These are phyloP conservation scores for Halichoerus grypus DNA, from an alignment of 2,113 vertebrate species.

Conservation along the genomic window DNA sequence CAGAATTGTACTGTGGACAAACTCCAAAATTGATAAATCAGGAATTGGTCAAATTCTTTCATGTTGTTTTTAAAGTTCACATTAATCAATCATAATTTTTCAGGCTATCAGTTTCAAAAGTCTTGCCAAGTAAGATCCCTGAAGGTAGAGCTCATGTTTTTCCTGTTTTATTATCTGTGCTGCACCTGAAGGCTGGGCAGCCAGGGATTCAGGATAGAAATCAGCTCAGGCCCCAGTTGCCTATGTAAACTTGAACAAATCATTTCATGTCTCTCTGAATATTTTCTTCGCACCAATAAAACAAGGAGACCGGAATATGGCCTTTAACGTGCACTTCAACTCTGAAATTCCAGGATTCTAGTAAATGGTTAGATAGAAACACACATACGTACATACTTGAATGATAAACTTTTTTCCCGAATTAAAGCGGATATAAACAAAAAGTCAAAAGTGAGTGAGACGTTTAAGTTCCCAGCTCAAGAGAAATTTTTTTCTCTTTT, in stretches of 20 bases:
- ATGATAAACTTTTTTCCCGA: background rate
- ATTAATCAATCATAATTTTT: background rate
- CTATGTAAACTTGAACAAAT: constrained; percentile 10
- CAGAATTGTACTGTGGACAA: background rate
- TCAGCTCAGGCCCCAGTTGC: background rate
- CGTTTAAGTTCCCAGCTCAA: background rate
- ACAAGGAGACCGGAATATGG: background rate
- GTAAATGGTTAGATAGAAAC: background rate
- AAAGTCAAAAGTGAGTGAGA: background rate
- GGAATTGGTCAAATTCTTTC: background rate
- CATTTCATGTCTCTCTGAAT: background rate
- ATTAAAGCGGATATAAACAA: background rate
- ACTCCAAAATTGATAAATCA: background rate
- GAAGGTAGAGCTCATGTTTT: background rate
- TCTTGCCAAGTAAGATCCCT: background rate
- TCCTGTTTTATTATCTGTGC: background rate
- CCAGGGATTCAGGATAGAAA: background rate
- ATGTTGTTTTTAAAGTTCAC: background rate
- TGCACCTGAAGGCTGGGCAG: background rate
- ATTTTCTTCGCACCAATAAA: background rate
- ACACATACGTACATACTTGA: background rate
- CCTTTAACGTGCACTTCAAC: background rate
- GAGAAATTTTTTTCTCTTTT: background rate
- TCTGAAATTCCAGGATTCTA: constrained; percentile 24
- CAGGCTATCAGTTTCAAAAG: background rate